Base-by-base conservation (phyloP, 2,888 invertebrate genomes). In the Polyommatus iphigenia region DNA sequence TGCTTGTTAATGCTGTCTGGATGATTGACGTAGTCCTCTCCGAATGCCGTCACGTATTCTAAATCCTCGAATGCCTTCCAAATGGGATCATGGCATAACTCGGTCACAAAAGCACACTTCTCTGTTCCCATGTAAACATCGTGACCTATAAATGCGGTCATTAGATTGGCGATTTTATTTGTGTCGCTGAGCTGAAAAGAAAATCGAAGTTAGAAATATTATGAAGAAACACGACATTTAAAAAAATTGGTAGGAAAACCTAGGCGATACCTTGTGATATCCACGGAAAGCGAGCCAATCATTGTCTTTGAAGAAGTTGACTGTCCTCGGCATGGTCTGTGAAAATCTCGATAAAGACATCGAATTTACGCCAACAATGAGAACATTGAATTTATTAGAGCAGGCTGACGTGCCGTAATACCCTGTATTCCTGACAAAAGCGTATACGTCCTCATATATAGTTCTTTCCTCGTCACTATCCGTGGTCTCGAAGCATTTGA, bases 111-210 rank as follows among this genome's bases (percentile, higher is more conserved):
- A 8, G 88, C 89, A 81, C 92, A 95, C 18, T 95, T 95, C 46
- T 93, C 88, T 81, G 95, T 95, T 75, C 93, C 86, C 1, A 87
- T 83, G 76, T 95, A 91, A 18, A 95, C 90, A 20, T 92, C 95
- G 81, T 95, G 93, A 0, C 98, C 98, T 0, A 97, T 96, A 18
- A 97, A 91, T 72, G 97, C 94, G 0, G 98, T 97, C 95, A 98
- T 96, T 76, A 99, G 89, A 89, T 99, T 99, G 0, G 98, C 98
- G 85, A 97, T 98, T 0, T 98, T 98, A 85, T 98, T 67, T 67
- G 67, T 98, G 85, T 98, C 98, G 8, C 96, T 98, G 80, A 97
- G 95, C 95, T 97, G 86, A 54, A 87, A 87, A 59, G 71, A 79
- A 76, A 71, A 77, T 6, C 59, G n/a, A 15, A 59, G 13, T 8